phyloP scores from a whole-genome alignment of 1,140 invertebrate genomes.

The Aphaenogaster rudis region DNA sequence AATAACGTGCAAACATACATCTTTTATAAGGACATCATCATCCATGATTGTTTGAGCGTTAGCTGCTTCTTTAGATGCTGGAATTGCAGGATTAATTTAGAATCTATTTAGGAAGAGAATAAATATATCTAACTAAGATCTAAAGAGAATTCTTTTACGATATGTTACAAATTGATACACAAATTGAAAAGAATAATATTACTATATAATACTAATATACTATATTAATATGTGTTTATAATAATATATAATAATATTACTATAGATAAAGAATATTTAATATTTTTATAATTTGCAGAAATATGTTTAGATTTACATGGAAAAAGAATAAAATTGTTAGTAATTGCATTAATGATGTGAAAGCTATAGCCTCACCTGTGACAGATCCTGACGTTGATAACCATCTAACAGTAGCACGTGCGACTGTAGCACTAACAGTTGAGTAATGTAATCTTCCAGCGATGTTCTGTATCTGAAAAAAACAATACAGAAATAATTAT shows the following conservation, averaged over 20 bases:
- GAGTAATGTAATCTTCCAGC: slow-evolving; percentile 45
- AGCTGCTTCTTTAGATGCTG: slow-evolving; percentile 32
- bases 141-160: slow-evolving; percentile 1
- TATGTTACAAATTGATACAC: background rate
- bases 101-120: slow-evolving; percentile 33
- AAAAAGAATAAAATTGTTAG: slow-evolving; percentile 34
- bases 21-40: slow-evolving; percentile 75
- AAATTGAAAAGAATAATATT: background rate
- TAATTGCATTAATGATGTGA: background rate
- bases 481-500: slow-evolving; percentile 1
- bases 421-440: background rate
- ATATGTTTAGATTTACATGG: slow-evolving; percentile 33
- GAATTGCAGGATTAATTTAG: slow-evolving; percentile 61
- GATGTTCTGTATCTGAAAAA: slow-evolving; percentile 57
- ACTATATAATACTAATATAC: background rate
- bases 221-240: too few species aligned
- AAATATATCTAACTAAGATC: slow-evolving; percentile 40
- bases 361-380: slow-evolving; percentile 55
- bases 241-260: background rate
- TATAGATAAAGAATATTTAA: background rate
- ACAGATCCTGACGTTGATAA: slow-evolving; percentile 53
- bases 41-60: slow-evolving; percentile 37
- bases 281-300: background rate
- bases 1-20: slow-evolving; percentile 69
- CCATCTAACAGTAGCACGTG: slow-evolving; percentile 27